These are phyloP conservation scores for Empis stercorea DNA, from an alignment of 2,888 invertebrate species.

Conservation along the genomic window DNA sequence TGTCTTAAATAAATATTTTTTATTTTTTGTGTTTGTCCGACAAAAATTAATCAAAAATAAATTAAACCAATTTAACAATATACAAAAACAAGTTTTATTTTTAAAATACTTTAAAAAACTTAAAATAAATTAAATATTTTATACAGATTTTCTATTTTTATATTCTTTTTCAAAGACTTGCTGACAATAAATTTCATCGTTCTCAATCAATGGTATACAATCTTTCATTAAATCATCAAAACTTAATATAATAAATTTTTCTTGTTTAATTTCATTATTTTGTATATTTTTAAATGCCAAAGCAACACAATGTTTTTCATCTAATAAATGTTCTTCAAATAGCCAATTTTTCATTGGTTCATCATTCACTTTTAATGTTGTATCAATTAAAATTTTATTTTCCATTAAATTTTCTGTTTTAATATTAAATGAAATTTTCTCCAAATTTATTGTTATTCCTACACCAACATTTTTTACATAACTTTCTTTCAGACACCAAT, in stretches of 20 bases:
- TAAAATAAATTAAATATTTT: no score
- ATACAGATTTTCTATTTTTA: slow-evolving; percentile 15
- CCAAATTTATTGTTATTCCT: slow-evolving; percentile 67
- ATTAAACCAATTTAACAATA: no score
- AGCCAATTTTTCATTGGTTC: slow-evolving; percentile 48
- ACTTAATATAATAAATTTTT: slow-evolving; percentile 41
- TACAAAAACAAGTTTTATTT: no score
- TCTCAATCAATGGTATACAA: slow-evolving; percentile 38
- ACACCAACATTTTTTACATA: slow-evolving; percentile 84
- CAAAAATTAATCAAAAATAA: no score
- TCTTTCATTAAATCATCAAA: slow-evolving; percentile 48
- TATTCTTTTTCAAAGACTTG: slow-evolving; percentile 46
- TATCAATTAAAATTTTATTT: slow-evolving; percentile 44
- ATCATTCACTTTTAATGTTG: slow-evolving; percentile 50
- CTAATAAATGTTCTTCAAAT: slow-evolving; percentile 74
- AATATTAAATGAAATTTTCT: slow-evolving; percentile 61
- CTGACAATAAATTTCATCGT: slow-evolving; percentile 43
- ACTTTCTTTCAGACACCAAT: slow-evolving; percentile 91
- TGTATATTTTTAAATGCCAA: slow-evolving; percentile 46
- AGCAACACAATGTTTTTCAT: slow-evolving; percentile 63
- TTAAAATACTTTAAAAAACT: no score
- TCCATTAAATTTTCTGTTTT: slow-evolving; percentile 41
- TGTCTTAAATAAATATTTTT: no score
- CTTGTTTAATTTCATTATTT: slow-evolving; percentile 16
- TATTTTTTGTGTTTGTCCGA: no score